These are phyloP conservation scores for Zonitis immaculata DNA, from an alignment of 2,888 invertebrate genomes.

Conservation along the genomic window DNA sequence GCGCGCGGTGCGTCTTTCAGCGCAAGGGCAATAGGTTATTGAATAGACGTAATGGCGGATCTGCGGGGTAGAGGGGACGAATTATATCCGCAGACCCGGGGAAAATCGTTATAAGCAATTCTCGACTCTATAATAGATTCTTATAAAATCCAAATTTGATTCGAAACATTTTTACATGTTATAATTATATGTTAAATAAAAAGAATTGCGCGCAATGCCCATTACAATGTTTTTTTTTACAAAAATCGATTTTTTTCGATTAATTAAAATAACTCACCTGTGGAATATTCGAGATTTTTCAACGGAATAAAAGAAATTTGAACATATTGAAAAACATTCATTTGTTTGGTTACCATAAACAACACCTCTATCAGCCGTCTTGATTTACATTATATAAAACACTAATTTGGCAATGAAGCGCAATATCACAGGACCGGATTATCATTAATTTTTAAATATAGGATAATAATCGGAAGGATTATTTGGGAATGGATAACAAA, in stretches of 20 bases:
- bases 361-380: not conserved
- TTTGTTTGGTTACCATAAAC: slow-evolving; percentile 13
- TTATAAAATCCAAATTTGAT: not conserved
- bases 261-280: not conserved
- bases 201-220: no score
- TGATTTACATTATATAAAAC: slow-evolving; percentile 1
- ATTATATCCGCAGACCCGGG: slow-evolving; percentile 40
- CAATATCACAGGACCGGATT: slow-evolving; percentile 8
- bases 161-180: not conserved
- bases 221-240: not conserved
- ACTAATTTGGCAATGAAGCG: slow-evolving; percentile 1
- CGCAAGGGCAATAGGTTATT: slow-evolving; percentile 44
- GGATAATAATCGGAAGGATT: no score
- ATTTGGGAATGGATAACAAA: no score
- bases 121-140: not conserved
- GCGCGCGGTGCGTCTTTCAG: slow-evolving; percentile 47
- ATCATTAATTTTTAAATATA: not conserved
- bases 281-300: not conserved
- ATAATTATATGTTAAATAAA: not conserved
- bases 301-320: slow-evolving; percentile 1
- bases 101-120: slow-evolving; percentile 19
- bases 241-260: slow-evolving; percentile 4
- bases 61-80: slow-evolving; percentile 30
- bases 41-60: slow-evolving; percentile 21
- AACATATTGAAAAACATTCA: slow-evolving; percentile 8